Conservation (phyloP, 2,888 invertebrate species). For the Criorhina ranunculi region DNA sequence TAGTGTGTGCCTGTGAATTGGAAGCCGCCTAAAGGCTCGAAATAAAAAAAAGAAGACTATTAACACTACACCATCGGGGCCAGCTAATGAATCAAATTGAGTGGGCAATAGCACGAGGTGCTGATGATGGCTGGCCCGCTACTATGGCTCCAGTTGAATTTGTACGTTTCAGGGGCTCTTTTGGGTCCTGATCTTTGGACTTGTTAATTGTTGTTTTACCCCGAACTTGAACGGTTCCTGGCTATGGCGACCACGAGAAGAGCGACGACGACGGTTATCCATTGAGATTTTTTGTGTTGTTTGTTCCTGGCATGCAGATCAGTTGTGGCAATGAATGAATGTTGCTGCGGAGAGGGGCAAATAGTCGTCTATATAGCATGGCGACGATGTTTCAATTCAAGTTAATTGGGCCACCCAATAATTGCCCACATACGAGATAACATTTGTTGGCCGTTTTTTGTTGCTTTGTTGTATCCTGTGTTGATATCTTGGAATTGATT, state of each 20-base stretch:
- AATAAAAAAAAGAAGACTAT: conserved; percentile 51
- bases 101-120: conserved; percentile 76
- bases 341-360: background rate
- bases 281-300: conserved; percentile 32
- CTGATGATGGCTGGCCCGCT: conserved; percentile 68
- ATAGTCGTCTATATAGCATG: conserved; percentile 58
- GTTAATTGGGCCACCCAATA: conserved; percentile 77
- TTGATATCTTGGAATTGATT: conserved; percentile 68
- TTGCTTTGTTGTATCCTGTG: conserved; percentile 33
- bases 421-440: conserved; percentile 66
- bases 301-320: conserved; percentile 43
- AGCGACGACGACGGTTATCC: conserved; percentile 36
- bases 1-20: conserved; percentile 56
- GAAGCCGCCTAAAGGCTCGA: conserved; percentile 63
- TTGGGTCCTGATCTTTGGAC: conserved; percentile 84
- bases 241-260: background rate
- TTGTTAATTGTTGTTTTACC: conserved; percentile 83
- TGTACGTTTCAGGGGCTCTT: conserved; percentile 64
- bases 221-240: conserved; percentile 72
- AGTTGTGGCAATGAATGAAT: conserved; percentile 14
- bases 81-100: conserved; percentile 77
- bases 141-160: conserved; percentile 67
- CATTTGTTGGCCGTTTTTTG: conserved; percentile 33
- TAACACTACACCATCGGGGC: conserved; percentile 75
- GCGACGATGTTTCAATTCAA: conserved; percentile 77